Percentiles rank a stretch among this genome's conserved stretches.
Evolutionary conservation across 2,888 invertebrate genomes (phyloP).

Genomic region (Andrena camellia): DNA sequence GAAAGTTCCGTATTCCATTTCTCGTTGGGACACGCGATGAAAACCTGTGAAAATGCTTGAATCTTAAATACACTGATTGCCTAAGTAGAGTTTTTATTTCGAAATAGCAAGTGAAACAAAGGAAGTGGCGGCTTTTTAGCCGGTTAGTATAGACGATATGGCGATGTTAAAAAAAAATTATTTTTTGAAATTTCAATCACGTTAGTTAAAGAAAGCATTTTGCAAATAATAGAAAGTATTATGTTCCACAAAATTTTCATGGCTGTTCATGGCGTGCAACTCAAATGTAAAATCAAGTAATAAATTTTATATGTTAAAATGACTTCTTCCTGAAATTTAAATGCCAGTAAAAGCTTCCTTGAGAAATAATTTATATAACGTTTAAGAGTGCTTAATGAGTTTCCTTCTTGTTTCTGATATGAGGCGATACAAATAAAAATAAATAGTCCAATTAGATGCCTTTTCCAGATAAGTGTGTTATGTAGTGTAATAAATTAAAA

Average conservation of each 20-base stretch:
- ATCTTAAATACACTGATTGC: neutral
- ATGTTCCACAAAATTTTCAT: neutral
- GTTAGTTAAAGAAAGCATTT: neutral
- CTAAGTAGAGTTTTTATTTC: neutral
- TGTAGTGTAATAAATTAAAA: no score
- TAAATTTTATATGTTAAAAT: neutral
- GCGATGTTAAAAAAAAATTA: neutral
- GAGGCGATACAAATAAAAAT: neutral
- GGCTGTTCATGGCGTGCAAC: neutral
- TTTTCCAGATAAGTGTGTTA: no score
- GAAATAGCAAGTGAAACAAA: neutral
- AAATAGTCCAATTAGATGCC: no score
- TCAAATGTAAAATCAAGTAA: neutral
- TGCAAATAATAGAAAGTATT: neutral
- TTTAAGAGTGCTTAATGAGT: neutral
- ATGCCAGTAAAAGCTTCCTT: neutral
- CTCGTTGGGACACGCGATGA: no score
- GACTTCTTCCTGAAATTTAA: neutral
- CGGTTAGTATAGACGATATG: neutral
- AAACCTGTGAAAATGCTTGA: no score
- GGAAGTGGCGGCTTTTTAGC: slow-evolving; percentile 14
- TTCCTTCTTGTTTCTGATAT: neutral
- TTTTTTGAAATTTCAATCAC: neutral
- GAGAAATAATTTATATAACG: neutral
- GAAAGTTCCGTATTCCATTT: neutral